Evolutionary conservation across 2,113 vertebrate species (phyloP).

Genomic region (Nycticorax nycticorax): DNA sequence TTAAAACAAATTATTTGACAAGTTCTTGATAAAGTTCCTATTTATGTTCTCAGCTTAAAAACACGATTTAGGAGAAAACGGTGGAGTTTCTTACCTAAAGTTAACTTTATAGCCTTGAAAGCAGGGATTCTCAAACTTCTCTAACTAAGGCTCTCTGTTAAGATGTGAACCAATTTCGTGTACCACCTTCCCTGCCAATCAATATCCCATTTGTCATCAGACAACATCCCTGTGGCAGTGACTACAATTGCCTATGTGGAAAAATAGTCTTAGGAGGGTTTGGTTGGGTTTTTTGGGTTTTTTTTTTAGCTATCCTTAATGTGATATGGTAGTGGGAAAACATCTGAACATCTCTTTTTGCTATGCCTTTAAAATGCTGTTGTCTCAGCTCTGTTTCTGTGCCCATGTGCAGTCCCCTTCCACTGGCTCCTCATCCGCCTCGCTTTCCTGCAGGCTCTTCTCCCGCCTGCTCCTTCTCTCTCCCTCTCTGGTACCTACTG

Average conservation of each 20-base stretch:
- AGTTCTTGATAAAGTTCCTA: background rate
- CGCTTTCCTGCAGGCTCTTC: background rate
- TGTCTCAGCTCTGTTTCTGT: background rate
- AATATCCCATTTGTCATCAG: background rate
- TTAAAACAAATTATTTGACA: background rate
- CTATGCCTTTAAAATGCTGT: background rate
- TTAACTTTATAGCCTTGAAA: background rate
- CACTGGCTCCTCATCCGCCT: background rate
- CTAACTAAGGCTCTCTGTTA: background rate
- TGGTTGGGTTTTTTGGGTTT: background rate
- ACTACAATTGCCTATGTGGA: background rate
- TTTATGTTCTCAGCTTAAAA: slow-evolving; percentile 15
- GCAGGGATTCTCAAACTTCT: background rate
- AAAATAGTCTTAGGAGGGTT: background rate
- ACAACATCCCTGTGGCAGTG: background rate
- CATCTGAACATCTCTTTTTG: background rate
- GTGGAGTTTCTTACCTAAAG: background rate
- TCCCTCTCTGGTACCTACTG: background rate
- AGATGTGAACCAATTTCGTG: background rate
- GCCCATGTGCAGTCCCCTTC: background rate
- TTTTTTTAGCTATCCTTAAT: background rate
- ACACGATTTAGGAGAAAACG: background rate
- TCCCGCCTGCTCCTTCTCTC: background rate
- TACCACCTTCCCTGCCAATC: background rate
- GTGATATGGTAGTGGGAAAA: background rate